Base-by-base conservation (phyloP, 2,797 vertebrate species). In the Bryconaethiops microstoma region DNA sequence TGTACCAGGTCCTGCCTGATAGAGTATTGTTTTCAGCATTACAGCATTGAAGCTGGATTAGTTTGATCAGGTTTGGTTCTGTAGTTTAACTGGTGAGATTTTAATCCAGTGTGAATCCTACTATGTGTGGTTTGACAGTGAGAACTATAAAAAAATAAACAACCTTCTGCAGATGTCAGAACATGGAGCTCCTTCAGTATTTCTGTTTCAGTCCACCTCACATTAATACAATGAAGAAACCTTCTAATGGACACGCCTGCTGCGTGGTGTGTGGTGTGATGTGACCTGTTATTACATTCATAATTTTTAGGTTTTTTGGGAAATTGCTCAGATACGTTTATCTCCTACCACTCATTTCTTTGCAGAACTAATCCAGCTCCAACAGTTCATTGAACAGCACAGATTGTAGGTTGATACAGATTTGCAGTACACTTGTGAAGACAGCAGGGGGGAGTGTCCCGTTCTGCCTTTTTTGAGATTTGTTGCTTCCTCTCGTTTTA, bases 401-500 rank as follows among this genome's bases (percentile, higher is more conserved):
- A 62, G 23, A 23, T 13, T 63, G 14, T 1, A 8, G 59, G 12
- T 4, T 62, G 59, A 42, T 19, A 52, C 12, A 23, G 72, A 50
- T 39, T 19, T 62, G 73, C 52, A 57, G 71, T 57, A n/a, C 29
- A 17, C 23, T 10, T 39, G 25, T 72, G 25, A 17, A 14, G 14
- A 17, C 71, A 59, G 71, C 25, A 72, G 69, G 50, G 25, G 69
- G 25, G 23, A 71, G 45, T 17, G 13, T 72, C 16, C 57, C 50
- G 1, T 29, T 29, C 29, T 29, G 29, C 29, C 29, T 29, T 29
- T 29, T 29, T 29, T 29, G 1, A 29, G 29, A 29, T 29, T 29
- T 29, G 29, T 29, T 29, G 3, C 29, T 29, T 29, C 1, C 69
- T 29, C 54, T 25, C n/a, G 23, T 17, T 5, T 17, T 35, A 1